Conservation (phyloP, 1,140 invertebrate species). For the Drosophila parabipectinata region DNA sequence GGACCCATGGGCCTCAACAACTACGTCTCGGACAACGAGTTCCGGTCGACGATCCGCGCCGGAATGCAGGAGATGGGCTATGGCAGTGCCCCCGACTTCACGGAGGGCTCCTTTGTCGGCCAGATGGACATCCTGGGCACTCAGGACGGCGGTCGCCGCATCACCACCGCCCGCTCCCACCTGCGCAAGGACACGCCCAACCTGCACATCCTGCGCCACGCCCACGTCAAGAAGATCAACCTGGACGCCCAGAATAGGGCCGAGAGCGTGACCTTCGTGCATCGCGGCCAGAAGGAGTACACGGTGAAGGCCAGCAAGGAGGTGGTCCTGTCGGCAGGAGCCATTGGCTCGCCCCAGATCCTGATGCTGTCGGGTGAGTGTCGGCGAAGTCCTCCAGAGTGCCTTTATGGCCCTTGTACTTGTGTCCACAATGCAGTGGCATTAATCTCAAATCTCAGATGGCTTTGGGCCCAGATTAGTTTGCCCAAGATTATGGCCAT, state of each 20-base stretch:
- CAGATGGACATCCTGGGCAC: slow-evolving; percentile 85
- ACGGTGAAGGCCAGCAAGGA: slow-evolving; percentile 73
- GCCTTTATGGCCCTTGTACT: background rate
- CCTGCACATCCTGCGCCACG: slow-evolving; percentile 90
- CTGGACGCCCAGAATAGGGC: slow-evolving; percentile 89
- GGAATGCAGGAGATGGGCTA: slow-evolving; percentile 84
- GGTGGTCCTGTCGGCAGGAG: slow-evolving; percentile 85
- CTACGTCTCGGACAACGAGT: slow-evolving; percentile 82
- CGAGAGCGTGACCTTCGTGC: slow-evolving; percentile 91
- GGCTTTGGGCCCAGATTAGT: background rate
- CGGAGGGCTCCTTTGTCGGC: slow-evolving; percentile 84
- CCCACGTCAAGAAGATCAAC: slow-evolving; percentile 90
- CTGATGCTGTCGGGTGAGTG: slow-evolving; percentile 86
- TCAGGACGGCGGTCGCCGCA: slow-evolving; percentile 85
- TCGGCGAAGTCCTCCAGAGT: background rate
- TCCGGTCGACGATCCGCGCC: slow-evolving; percentile 81
- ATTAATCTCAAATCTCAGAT: background rate
- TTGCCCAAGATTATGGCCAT: background rate
- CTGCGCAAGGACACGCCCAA: slow-evolving; percentile 88
- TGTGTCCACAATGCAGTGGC: background rate
- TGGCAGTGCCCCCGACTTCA: slow-evolving; percentile 86
- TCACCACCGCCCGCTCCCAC: slow-evolving; percentile 87
- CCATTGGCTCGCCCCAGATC: slow-evolving; percentile 86
- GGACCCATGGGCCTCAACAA: slow-evolving; percentile 87
- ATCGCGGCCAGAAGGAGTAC: slow-evolving; percentile 85